A percentile compares a stretch with the other conserved stretches of the same genome.
Evolutionary conservation across 2,113 vertebrate species (phyloP).

Genomic region (Etia nguti): DNA sequence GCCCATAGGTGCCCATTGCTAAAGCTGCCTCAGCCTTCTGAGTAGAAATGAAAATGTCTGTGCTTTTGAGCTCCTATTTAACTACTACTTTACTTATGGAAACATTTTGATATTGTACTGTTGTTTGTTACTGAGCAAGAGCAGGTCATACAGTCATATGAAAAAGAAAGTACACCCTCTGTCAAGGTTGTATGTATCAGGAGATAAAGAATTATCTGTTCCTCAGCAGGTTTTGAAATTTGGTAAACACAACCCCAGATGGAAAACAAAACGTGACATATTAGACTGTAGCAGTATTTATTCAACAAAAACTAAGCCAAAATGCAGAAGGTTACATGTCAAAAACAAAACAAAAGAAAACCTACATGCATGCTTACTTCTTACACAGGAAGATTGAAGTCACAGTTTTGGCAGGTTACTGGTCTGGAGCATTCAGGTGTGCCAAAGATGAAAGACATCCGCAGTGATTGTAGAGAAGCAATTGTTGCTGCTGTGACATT

Average conservation of each 20-base stretch:
- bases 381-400: not conserved
- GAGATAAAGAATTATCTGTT: not conserved
- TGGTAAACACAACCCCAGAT: not conserved
- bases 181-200: not conserved
- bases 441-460: not conserved
- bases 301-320: not conserved
- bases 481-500: not conserved
- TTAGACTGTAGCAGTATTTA: not conserved
- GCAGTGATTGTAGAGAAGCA: not conserved
- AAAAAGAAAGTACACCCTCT: not conserved
- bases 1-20: conserved; percentile 1
- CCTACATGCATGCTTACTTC: not conserved
- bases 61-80: not conserved
- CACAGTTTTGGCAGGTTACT: not conserved
- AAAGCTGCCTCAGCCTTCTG: not conserved
- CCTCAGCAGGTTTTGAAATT: not conserved
- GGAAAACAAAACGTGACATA: not conserved
- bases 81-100: not conserved
- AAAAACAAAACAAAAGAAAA: not conserved
- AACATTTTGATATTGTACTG: not conserved
- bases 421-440: not conserved
- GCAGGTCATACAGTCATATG: not conserved
- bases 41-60: not conserved
- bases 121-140: not conserved
- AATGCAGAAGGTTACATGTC: not conserved